phyloP scores from a whole-genome alignment of 2,888 invertebrate species.

The Sesia apiformis region DNA sequence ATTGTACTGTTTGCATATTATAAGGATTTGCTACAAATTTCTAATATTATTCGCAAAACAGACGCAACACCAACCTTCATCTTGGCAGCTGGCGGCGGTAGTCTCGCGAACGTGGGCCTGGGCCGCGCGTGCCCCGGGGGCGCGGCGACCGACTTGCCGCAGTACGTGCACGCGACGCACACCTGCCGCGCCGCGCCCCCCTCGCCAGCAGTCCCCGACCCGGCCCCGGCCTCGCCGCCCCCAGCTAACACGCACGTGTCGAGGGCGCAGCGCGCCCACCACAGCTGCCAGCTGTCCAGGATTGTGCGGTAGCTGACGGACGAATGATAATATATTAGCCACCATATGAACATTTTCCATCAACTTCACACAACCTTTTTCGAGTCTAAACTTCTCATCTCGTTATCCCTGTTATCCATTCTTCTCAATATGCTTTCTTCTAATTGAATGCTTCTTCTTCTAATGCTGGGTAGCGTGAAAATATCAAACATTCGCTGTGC shows the following conservation, averaged over 20 bases:
- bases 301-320: slow-evolving; percentile 83
- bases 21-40: too few relatives aligned
- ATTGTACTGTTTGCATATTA: too few relatives aligned
- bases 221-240: slow-evolving; percentile 62
- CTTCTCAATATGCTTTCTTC: too few relatives aligned
- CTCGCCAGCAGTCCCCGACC: slow-evolving; percentile 79
- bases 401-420: too few relatives aligned
- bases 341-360: too few relatives aligned
- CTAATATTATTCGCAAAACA: too few relatives aligned
- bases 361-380: too few relatives aligned
- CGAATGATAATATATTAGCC: background rate
- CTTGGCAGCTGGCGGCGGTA: slow-evolving; percentile 81
- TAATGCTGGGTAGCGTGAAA: too few relatives aligned
- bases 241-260: slow-evolving; percentile 83
- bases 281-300: slow-evolving; percentile 92
- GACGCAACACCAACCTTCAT: slow-evolving; percentile 71
- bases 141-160: slow-evolving; percentile 93
- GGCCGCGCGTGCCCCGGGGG: slow-evolving; percentile 80
- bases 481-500: too few relatives aligned
- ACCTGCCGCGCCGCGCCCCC: slow-evolving; percentile 40
- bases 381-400: too few relatives aligned
- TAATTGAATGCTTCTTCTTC: too few relatives aligned
- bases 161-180: slow-evolving; percentile 92
- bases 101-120: slow-evolving; percentile 69
- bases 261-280: slow-evolving; percentile 91